Percentiles rank a stretch among this genome's conserved stretches.
phyloP scores from a whole-genome alignment of 1,140 invertebrate species.

The Colletes gigas region DNA sequence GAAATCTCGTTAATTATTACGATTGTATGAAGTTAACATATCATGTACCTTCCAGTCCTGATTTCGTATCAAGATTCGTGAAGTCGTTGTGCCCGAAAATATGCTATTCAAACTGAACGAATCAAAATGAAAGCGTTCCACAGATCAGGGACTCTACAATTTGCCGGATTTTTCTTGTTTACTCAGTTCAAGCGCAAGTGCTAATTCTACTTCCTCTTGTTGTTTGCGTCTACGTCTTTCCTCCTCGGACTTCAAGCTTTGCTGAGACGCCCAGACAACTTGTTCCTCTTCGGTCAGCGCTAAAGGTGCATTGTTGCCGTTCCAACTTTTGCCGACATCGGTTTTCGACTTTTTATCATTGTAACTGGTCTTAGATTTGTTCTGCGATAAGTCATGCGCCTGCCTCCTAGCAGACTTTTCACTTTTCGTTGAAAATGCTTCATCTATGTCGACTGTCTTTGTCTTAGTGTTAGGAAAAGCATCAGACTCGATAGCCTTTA shows the following conservation, averaged over 20 bases:
- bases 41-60: constrained; percentile 18
- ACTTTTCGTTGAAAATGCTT: constrained; percentile 66
- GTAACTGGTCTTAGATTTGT: constrained; percentile 59
- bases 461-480: constrained; percentile 51
- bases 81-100: constrained; percentile 42
- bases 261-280: constrained; percentile 71
- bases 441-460: constrained; percentile 67
- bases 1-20: constrained; percentile 9
- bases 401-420: constrained; percentile 57
- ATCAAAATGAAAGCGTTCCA: constrained; percentile 19
- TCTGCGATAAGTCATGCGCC: constrained; percentile 52
- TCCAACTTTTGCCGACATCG: constrained; percentile 68
- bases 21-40: constrained; percentile 12
- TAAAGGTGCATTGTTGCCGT: constrained; percentile 54
- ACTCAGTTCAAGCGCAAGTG: constrained; percentile 73
- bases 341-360: constrained; percentile 66
- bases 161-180: constrained; percentile 68
- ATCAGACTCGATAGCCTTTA: constrained; percentile 56
- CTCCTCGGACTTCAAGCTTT: constrained; percentile 72
- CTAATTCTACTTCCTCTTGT: constrained; percentile 73
- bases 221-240: constrained; percentile 73
- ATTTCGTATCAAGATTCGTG: constrained; percentile 11
- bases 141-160: constrained; percentile 36
- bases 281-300: constrained; percentile 70
- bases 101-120: constrained; percentile 9